Evolutionary conservation across 2,797 vertebrate species (phyloP), one percentile per base, ranked within the genome.

Genomic region (Argyrosomus regius): DNA sequence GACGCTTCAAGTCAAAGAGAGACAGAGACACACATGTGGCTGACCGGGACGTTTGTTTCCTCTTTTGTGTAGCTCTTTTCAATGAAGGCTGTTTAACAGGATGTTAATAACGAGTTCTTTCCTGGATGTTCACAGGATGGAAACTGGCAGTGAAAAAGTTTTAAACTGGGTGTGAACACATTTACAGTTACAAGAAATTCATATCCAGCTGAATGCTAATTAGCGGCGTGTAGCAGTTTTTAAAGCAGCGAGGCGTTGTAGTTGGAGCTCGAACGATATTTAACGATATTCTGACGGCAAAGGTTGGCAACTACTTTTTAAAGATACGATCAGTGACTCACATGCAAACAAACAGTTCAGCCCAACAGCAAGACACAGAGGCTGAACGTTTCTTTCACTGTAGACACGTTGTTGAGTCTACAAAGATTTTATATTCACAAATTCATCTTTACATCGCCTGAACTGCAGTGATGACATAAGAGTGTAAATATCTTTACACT

Each of bases 61-160:
- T 12, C 22, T 54, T 61, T 39, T 24, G 65, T 45, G 45, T 50
- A n/a, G 35, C 43, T 77, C 11, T 46, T 68, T 41, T 48, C 39
- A 48, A 1, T 18, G 10, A 41, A n/a, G 17, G 39, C 59, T 45
- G 24, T 62, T 54, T 11, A 60, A 49, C 41, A 35, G 28, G 45
- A 43, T 58, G 39, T 60, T 59, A 16, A 58, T 17, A 57, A 22
- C 1, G 16, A 54, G 45, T 5, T 59, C 52, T 60, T 60, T 26
- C 53, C 24, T 52, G 4, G 22, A 20, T n/a, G 13, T 50, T 6
- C 13, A 35, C 56, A 43, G 24, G 39, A 54, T 35, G 14, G 49
- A 35, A 68, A 62, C 12, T 43, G 22, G 3, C 6, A 54, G 2
- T 73, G 8, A 24, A 35, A 35, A 64, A 24, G 54, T 4, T 45